Conservation (phyloP, 2,113 vertebrate genomes). For the Myotis yumanensis region DNA sequence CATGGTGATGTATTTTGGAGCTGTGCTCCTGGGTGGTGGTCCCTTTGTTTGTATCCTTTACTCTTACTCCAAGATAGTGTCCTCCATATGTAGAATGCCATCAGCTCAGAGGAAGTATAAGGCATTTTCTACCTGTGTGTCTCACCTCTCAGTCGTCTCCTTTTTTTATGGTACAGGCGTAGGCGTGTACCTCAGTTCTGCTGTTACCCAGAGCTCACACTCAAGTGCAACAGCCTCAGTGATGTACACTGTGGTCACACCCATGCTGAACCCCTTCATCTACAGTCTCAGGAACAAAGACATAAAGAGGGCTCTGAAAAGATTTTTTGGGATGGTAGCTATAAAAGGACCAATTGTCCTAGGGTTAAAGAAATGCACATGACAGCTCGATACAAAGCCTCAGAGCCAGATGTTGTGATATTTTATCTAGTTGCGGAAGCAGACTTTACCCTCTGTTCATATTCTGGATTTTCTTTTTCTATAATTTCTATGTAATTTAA, state of each 20-base stretch:
- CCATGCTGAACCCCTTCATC: conserved; percentile 61
- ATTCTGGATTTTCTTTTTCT: not conserved
- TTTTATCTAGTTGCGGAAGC: not conserved
- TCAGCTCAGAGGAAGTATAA: conserved; percentile 11
- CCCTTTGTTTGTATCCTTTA: not conserved
- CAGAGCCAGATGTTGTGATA: no score
- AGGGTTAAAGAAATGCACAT: not conserved
- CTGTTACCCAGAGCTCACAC: not conserved
- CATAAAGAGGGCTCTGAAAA: conserved; percentile 38
- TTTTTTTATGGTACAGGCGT: conserved; percentile 28
- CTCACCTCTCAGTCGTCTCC: conserved; percentile 36
- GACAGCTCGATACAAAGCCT: not conserved
- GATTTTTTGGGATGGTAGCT: not conserved
- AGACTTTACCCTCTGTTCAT: not conserved
- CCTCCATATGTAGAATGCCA: not conserved
- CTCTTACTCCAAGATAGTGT: conserved; percentile 12
- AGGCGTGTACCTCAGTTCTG: conserved; percentile 33
- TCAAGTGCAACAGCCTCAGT: not conserved
- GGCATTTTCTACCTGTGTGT: conserved; percentile 41
- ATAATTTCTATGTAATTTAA: not conserved
- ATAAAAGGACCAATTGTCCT: not conserved
- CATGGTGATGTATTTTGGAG: not conserved
- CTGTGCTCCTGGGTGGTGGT: not conserved
- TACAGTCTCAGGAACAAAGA: conserved; percentile 60
- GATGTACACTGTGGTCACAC: conserved; percentile 26